phyloP scores from a whole-genome alignment of 2,797 vertebrate species.

The Chromis chromis region DNA sequence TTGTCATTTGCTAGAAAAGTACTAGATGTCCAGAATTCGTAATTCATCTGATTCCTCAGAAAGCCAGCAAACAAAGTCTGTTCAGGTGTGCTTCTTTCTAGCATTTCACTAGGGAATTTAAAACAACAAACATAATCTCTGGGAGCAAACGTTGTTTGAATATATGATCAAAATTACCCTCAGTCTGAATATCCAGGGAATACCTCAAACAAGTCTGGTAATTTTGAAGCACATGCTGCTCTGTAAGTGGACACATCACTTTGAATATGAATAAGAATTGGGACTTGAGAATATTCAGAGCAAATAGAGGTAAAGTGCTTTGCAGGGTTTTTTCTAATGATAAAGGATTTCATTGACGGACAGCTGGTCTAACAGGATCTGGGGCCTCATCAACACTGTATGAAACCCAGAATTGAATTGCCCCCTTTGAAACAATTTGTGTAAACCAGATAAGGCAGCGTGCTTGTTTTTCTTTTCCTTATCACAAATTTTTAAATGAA shows the following conservation, averaged over 20 bases:
- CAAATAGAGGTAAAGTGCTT: slow-evolving; percentile 2
- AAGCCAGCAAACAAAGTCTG: slow-evolving; percentile 25
- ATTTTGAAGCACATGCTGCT: slow-evolving; percentile 24
- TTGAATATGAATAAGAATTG: slow-evolving; percentile 25
- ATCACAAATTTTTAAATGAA: slow-evolving; percentile 23
- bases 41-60: slow-evolving; percentile 33
- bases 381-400: slow-evolving; percentile 24
- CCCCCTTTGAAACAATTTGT: slow-evolving; percentile 24
- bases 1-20: not conserved
- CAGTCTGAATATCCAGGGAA: slow-evolving; percentile 4
- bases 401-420: not conserved
- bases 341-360: slow-evolving; percentile 16
- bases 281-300: slow-evolving; percentile 8
- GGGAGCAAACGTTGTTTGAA: slow-evolving; percentile 26
- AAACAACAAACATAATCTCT: slow-evolving; percentile 34
- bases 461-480: slow-evolving; percentile 22
- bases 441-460: slow-evolving; percentile 23
- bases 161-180: slow-evolving; percentile 15
- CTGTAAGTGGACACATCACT: not conserved
- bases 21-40: not conserved
- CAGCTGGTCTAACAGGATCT: slow-evolving; percentile 24
- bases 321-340: slow-evolving; percentile 13
- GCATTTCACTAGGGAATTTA: not conserved
- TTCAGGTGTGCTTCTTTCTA: not conserved
- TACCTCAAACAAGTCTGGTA: not conserved